Percentiles rank a stretch among this genome's conserved stretches.
phyloP scores from a whole-genome alignment of 2,113 vertebrate genomes.

The Platycercus adscitus region DNA sequence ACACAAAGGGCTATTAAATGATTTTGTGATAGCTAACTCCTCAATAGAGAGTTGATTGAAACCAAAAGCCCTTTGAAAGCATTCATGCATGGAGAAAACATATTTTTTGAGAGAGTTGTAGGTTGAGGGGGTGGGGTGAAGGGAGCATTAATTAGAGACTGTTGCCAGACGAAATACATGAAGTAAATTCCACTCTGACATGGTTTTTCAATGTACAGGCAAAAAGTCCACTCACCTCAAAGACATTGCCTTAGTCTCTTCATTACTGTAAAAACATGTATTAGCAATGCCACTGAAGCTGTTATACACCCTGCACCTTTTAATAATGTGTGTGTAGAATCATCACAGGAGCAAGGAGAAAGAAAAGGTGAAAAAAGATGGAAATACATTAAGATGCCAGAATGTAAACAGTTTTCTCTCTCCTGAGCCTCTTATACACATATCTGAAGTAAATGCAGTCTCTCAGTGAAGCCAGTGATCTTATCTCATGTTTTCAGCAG shows the following conservation, averaged over 20 bases:
- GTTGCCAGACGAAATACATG: neutral
- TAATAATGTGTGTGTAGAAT: neutral
- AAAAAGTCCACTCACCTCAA: constrained; percentile 16
- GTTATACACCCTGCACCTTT: neutral
- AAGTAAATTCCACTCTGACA: neutral
- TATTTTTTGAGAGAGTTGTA: neutral
- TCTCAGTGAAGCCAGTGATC: neutral
- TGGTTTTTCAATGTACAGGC: neutral
- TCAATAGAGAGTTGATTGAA: neutral
- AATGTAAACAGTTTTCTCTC: constrained; percentile 30
- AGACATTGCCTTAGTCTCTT: neutral
- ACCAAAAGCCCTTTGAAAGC: neutral
- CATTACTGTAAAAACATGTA: neutral
- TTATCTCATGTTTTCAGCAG: constrained; percentile 37
- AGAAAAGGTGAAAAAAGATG: neutral
- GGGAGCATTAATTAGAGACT: neutral
- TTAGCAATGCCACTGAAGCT: neutral
- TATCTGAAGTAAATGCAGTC: constrained; percentile 6
- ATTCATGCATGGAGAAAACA: neutral
- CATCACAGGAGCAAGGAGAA: neutral
- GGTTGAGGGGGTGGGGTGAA: neutral
- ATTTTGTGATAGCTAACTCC: constrained; percentile 31
- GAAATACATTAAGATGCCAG: neutral
- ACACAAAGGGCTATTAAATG: constrained; percentile 28
- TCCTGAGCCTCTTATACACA: neutral